Conservation (phyloP, 2,797 vertebrate species). For the Xiphophorus birchmanni region DNA sequence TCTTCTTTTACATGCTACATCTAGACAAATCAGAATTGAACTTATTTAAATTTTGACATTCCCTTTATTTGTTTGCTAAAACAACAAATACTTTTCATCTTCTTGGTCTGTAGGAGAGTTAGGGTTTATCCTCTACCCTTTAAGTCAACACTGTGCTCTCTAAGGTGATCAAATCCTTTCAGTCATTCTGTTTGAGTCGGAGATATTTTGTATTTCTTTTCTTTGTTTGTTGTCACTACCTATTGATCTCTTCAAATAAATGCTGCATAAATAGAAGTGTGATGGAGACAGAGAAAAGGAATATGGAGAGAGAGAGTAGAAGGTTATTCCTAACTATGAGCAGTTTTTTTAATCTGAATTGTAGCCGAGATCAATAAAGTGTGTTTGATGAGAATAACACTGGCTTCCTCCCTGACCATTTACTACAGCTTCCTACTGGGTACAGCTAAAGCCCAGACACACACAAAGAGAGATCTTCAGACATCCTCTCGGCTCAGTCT, state of each 20-base stretch:
- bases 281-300: slow-evolving; percentile 65
- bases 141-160: neutral
- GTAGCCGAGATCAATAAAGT: slow-evolving; percentile 53
- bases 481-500: slow-evolving; percentile 8
- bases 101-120: neutral
- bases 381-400: slow-evolving; percentile 47
- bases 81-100: neutral
- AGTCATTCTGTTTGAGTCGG: slow-evolving; percentile 3
- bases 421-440: slow-evolving; percentile 22
- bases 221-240: slow-evolving; percentile 18
- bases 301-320: slow-evolving; percentile 48
- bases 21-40: neutral
- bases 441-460: slow-evolving; percentile 17
- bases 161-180: slow-evolving; percentile 5
- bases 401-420: slow-evolving; percentile 28
- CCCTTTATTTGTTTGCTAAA: neutral
- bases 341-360: slow-evolving; percentile 49
- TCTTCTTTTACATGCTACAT: neutral
- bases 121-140: neutral
- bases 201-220: slow-evolving; percentile 29
- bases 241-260: slow-evolving; percentile 40
- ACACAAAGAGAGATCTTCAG: slow-evolving; percentile 15
- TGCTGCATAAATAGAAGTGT: slow-evolving; percentile 33
- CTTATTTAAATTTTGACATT: neutral
- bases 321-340: slow-evolving; percentile 78